Conservation (phyloP, 1,140 invertebrate genomes). For the Sitophilus oryzae region DNA sequence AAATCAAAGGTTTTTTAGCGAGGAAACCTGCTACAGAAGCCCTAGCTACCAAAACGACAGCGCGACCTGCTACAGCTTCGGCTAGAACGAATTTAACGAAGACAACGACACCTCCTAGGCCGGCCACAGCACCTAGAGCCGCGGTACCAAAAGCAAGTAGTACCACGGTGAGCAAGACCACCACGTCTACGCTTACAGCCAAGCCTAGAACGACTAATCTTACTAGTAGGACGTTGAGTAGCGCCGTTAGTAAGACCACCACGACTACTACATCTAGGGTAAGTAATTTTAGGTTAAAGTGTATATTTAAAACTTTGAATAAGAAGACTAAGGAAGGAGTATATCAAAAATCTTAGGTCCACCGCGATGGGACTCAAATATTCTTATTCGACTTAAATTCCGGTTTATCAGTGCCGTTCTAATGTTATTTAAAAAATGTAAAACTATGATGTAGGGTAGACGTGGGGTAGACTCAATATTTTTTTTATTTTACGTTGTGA, state of each 20-base stretch:
- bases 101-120: constrained; percentile 20
- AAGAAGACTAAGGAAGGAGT: too few species aligned
- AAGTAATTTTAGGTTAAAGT: too few species aligned
- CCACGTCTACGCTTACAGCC: not conserved
- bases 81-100: constrained; percentile 18
- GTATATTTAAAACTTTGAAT: too few species aligned
- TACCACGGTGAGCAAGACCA: not conserved
- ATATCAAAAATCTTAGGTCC: too few species aligned
- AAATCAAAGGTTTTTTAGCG: constrained; percentile 6
- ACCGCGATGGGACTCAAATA: too few species aligned
- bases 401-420: too few species aligned
- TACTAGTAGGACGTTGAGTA: constrained; percentile 1
- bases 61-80: constrained; percentile 13
- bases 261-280: too few species aligned
- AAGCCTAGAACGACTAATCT: constrained; percentile 14
- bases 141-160: constrained; percentile 10
- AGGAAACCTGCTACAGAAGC: constrained; percentile 22
- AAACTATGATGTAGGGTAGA: too few species aligned
- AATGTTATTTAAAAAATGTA: too few species aligned
- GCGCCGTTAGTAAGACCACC: not conserved
- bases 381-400: too few species aligned
- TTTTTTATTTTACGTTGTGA: too few species aligned
- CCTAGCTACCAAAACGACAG: constrained; percentile 12
- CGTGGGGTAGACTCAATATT: too few species aligned
- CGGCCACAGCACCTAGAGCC: constrained; percentile 11